Evolutionary conservation across 2,888 invertebrate genomes (phyloP).

Genomic region (Bhutanitis thaidina): DNA sequence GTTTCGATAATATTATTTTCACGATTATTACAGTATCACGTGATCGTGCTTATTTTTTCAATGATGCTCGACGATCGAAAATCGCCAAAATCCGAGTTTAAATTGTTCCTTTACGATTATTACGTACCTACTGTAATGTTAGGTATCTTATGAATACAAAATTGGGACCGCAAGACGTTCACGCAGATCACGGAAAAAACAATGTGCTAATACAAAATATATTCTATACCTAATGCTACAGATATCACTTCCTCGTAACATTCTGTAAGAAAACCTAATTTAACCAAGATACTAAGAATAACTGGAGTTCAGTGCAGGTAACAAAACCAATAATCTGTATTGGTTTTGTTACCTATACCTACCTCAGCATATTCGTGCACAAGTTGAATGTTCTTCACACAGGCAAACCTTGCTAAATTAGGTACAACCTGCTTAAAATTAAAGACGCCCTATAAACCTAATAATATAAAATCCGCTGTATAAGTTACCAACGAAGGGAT

Average conservation of each 20-base stretch:
- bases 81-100: conserved; percentile 65
- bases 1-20: conserved; percentile 1
- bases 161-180: conserved; percentile 51
- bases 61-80: conserved; percentile 39
- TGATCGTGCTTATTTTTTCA: conserved; percentile 20
- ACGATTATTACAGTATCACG: conserved; percentile 50
- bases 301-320: conserved; percentile 1
- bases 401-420: no score
- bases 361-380: no score
- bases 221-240: not conserved
- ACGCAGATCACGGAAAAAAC: conserved; percentile 34
- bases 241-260: not conserved
- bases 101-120: conserved; percentile 72
- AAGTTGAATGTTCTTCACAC: no score
- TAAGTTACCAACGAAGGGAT: no score
- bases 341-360: no score
- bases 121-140: no score
- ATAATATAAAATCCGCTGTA: no score
- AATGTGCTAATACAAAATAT: not conserved
- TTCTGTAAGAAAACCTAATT: not conserved
- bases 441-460: no score
- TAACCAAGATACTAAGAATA: conserved; percentile 16
- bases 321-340: no score
- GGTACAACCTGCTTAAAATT: no score
- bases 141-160: conserved; percentile 71